Base-by-base conservation (phyloP, 1,140 invertebrate genomes). In the Drosophila sturtevanti region DNA sequence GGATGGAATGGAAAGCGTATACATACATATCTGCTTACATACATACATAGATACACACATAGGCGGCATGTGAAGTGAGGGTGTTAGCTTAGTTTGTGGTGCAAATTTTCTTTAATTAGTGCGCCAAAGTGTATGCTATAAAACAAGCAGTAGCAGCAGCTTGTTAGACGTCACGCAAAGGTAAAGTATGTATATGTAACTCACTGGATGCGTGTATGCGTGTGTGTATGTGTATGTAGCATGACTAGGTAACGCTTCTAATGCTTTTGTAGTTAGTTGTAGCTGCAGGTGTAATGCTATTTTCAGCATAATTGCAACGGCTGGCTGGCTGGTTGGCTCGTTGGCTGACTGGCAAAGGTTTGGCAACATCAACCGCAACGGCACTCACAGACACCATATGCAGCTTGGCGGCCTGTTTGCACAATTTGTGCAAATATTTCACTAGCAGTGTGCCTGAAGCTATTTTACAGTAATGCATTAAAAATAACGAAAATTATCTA, bases 51-150 rank as follows among this genome's bases (percentile, higher is more conserved):
- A 7, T 31, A 6, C 27, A 31, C 7, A 7, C 1, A 35, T 27
- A 5, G 48, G 59, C 24, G 14, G 22, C 22, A 1, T 11, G 21
- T 48, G 16, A 7, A 21, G 41, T 1, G 41, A 9, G 22, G 24
- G 18, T 4, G 11, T 18, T 51, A 41, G 37, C 27, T 56, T 41
- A 72, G 69, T 67, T 62, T 79, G 79, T 58, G 52, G 56, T 80
- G 72, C 54, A 68, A 69, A 77, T 72, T 74, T 81, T 86, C 78
- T 61, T 81, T 72, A 85, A 86, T 81, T 81, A 78, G 74, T 81
- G 74, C 77, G 68, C 55, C 62, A 24, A 72, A 77, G 69, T 67
- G 68, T 48, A 18, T 48, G 41, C 41, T 48, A 48, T 18, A 48
- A 48, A 48, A 48, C 41, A 48, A 48, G 41, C 41, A 48, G 41